These are phyloP conservation scores for Tuberolachnus salignus DNA, from an alignment of 2,888 invertebrate genomes.

Conservation along the genomic window DNA sequence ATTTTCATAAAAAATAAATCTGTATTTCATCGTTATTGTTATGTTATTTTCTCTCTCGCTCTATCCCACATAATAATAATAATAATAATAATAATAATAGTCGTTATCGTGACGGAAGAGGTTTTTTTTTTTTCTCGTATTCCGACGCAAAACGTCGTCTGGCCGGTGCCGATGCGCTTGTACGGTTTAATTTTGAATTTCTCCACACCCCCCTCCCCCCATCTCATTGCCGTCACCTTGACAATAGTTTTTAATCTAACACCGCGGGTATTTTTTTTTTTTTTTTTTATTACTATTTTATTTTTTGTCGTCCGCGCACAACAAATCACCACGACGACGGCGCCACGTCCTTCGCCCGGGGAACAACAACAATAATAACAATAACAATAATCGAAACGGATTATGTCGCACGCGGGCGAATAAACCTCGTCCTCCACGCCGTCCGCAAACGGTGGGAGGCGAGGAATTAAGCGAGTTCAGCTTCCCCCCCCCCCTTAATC, in stretches of 20 bases:
- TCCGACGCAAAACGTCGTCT: neutral
- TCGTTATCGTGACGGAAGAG: constrained; percentile 19
- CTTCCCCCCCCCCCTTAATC: too few relatives aligned
- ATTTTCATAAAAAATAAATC: too few relatives aligned
- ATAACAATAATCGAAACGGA: neutral
- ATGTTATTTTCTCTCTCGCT: neutral
- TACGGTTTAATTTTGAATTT: neutral
- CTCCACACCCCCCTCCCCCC: neutral
- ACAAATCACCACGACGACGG: constrained; percentile 10
- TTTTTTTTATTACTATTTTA: neutral
- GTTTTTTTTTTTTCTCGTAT: neutral
- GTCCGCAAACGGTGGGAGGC: too few relatives aligned
- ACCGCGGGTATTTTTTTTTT: neutral
- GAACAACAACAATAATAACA: neutral
- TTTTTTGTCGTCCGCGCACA: constrained; percentile 7
- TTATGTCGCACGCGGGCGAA: neutral
- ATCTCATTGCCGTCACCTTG: constrained; percentile 33
- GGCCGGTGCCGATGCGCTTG: neutral
- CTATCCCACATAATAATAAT: too few relatives aligned
- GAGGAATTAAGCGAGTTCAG: too few relatives aligned
- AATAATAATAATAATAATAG: too few relatives aligned
- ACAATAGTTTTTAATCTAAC: constrained; percentile 23
- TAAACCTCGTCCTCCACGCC: neutral
- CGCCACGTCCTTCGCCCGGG: constrained; percentile 21
- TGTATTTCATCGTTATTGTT: neutral